Evolutionary conservation across 2,797 vertebrate species (phyloP), one percentile per base, ranked within the genome.

Genomic region (Channa striata): DNA sequence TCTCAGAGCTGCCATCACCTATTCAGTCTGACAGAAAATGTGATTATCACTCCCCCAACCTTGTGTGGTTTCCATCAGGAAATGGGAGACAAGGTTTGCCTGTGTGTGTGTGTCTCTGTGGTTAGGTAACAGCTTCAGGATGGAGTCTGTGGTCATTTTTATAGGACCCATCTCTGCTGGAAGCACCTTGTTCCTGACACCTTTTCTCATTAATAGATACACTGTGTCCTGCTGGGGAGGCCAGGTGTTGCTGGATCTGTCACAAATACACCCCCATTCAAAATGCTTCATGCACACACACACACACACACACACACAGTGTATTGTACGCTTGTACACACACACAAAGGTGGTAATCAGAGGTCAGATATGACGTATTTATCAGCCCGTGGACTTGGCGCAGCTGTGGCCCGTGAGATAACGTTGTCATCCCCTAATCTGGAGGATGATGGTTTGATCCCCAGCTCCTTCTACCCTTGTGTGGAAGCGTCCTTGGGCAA

Each of bases 121-220:
- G 47, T 49, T 23, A 17, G 48, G 39, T 10, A 46, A 50, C 14
- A 1, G 59, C 50, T 65, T 8, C n/a, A 50, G 10, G 42, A 46
- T 46, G 59, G 57, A 51, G 70, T 65, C 63, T 44, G 59, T 30
- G 68, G 65, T 53, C 21, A 49, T 72, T 53, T 56, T 34, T 49
- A 60, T 23, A 19, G 59, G n/a, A 8, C 59, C 16, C 30, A 59
- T 73, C 75, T 66, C 68, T 54, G 65, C 62, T 76, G 72, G 63
- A 74, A 62, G 63, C 43, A 37, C 53, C 62, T 47, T 54, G 83
- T 86, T 74, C 60, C 72, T 84, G 91, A 88, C 85, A 87, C 81
- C 72, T 71, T 57, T 72, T 56, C 76, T 87, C 84, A 89, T 92
- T 89, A 91, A 86, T 80, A 84, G 81, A 85, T 74, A 90, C 88